phyloP scores from a whole-genome alignment of 2,888 invertebrate species.

The Protodeltote pygarga region DNA sequence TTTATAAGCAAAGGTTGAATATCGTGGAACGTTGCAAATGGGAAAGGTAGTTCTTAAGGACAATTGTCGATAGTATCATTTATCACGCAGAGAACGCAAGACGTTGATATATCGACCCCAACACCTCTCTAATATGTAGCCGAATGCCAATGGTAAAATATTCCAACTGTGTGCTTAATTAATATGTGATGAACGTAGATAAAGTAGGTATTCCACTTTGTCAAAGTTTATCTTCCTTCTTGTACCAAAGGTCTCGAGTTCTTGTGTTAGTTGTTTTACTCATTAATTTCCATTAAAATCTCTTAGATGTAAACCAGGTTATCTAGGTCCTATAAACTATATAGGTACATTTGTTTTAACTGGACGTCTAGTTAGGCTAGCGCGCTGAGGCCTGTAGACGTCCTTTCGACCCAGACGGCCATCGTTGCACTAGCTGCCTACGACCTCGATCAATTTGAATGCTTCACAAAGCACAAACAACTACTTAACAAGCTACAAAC shows the following conservation, averaged over 20 bases:
- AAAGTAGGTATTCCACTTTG: too few relatives aligned
- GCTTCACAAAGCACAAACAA: slow-evolving; percentile 18
- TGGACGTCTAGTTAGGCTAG: slow-evolving; percentile 4
- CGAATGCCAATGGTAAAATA: too few relatives aligned
- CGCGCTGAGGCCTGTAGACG: slow-evolving; percentile 2
- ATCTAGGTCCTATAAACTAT: slow-evolving; percentile 25
- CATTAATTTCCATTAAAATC: slow-evolving; percentile 33
- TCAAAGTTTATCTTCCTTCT: slow-evolving; percentile 1
- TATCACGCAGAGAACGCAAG: slow-evolving; percentile 3
- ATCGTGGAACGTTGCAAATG: too few relatives aligned
- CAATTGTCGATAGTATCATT: slow-evolving; percentile 1
- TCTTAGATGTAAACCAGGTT: slow-evolving; percentile 9
- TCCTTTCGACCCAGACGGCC: slow-evolving; percentile 33
- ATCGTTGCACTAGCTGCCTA: slow-evolving; percentile 17
- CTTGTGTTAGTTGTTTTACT: slow-evolving; percentile 22
- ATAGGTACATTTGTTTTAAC: slow-evolving; percentile 3
- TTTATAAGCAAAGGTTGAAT: too few relatives aligned
- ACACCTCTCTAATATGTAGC: too few relatives aligned
- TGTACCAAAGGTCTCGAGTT: slow-evolving; percentile 18
- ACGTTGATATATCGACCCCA: slow-evolving; percentile 17
- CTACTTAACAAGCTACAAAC: slow-evolving; percentile 16
- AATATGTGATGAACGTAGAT: too few relatives aligned
- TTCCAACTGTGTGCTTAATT: too few relatives aligned
- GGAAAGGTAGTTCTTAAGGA: not conserved
- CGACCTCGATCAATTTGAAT: slow-evolving; percentile 12